Evolutionary conservation across 2,113 vertebrate genomes (phyloP).

Genomic region (Cnemophilus loriae): DNA sequence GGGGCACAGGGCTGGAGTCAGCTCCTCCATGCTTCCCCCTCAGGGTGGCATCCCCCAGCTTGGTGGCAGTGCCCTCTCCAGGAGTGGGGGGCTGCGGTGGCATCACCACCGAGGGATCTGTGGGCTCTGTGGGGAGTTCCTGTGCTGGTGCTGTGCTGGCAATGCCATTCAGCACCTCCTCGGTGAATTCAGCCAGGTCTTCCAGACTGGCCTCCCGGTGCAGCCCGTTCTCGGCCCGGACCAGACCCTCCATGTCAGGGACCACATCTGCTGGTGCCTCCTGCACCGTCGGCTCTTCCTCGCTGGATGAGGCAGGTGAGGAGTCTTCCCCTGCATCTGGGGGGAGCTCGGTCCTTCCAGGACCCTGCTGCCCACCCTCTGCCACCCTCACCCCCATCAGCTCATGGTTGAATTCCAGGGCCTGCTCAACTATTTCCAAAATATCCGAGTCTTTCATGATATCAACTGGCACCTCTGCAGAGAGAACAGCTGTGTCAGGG

Average conservation of each 20-base stretch:
- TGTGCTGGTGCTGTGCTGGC: fast-evolving
- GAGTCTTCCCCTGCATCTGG: fast-evolving
- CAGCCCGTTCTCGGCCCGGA: background rate
- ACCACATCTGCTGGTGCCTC: fast-evolving
- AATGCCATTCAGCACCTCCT: background rate
- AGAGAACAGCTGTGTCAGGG: background rate
- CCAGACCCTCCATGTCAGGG: fast-evolving
- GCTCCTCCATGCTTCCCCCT: background rate
- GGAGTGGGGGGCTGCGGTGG: fast-evolving
- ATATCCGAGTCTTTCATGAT: background rate
- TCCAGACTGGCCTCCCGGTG: background rate
- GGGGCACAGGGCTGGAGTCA: fast-evolving
- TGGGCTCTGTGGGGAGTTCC: background rate
- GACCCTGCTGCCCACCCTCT: background rate
- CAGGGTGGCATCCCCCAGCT: background rate
- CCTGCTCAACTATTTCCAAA: slow-evolving; percentile 50
- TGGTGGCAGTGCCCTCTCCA: fast-evolving
- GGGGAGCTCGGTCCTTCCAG: background rate
- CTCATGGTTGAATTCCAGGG: slow-evolving; percentile 61
- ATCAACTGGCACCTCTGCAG: fast-evolving
- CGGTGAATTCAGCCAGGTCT: background rate
- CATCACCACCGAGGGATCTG: fast-evolving
- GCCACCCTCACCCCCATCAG: background rate
- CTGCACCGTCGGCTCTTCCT: background rate
- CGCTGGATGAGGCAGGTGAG: fast-evolving